Evolutionary conservation across 1,140 invertebrate genomes (phyloP), one percentile per base, ranked within the genome.

Genomic region (Danaus plexippus): DNA sequence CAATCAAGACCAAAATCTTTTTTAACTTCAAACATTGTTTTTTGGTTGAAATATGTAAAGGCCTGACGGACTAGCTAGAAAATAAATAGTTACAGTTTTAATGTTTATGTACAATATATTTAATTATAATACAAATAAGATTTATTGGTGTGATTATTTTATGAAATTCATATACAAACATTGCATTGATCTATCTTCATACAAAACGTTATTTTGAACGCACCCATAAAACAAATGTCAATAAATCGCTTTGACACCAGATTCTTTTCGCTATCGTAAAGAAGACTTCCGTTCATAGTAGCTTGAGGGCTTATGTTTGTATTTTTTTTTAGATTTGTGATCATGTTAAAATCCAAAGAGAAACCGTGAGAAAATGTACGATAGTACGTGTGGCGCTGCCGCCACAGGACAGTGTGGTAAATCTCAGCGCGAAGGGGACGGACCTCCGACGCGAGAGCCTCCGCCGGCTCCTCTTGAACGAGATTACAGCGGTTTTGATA

Each of bases 401-500:
- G 89, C 90, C 43, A 70, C 80, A 62, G 79, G 80, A 54, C 79
- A 89, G 84, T 77, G 84, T 65, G 77, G 83, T 43, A 65, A 75
- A 52, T 60, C 73, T 51, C 79, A 84, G 61, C 71, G 59, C 48
- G 82, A 85, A 40, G 67, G 73, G 52, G 78, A 75, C 12, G 71
- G 67, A 40, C 63, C 67, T 12, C 60, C 69, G 32, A 57, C 89
- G 51, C 88, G 89, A 57, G 90, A 91, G 59, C 76, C 77, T n/a
- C 87, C 88, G n/a, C 88, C 89, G 58, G 89, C 88, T 43, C 88
- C 89, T 11, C 77, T 89, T 10, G 90, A 92, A 71, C 91, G 92
- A 54, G 95, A 96, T 73, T 94, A 92, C 71, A 94, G 92, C 70
- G 92, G 92, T 52, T 97, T 95, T 86, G 96, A 98, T 76, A 97